phyloP scores from a whole-genome alignment of 2,888 invertebrate species.

The Phaedon cochleariae region DNA sequence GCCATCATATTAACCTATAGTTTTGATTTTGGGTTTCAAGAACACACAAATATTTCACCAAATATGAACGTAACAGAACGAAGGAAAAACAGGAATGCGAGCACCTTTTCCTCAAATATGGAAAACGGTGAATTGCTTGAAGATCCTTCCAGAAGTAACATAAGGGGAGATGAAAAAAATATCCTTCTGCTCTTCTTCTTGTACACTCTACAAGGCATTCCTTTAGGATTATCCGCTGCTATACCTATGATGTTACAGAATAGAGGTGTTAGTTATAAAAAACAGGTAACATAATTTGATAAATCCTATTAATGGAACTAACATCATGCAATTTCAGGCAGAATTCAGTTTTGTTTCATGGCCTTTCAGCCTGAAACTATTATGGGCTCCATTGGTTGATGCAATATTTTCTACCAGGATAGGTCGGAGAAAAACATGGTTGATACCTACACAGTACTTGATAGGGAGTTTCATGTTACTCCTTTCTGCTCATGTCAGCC shows the following conservation, averaged over 20 bases:
- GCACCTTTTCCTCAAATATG: slow-evolving; percentile 39
- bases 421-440: slow-evolving; percentile 94
- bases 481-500: slow-evolving; percentile 71
- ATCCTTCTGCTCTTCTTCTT: slow-evolving; percentile 89
- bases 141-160: slow-evolving; percentile 40
- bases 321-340: slow-evolving; percentile 66
- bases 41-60: background rate
- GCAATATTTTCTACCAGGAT: slow-evolving; percentile 83
- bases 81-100: slow-evolving; percentile 34
- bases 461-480: slow-evolving; percentile 90
- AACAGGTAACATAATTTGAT: slow-evolving; percentile 72
- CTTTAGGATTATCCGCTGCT: slow-evolving; percentile 91
- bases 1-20: slow-evolving; percentile 27
- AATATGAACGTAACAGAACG: slow-evolving; percentile 42
- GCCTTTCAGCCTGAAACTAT: slow-evolving; percentile 91
- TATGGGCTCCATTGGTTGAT: slow-evolving; percentile 99
- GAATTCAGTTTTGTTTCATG: slow-evolving; percentile 94
- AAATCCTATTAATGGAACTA: background rate
- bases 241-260: slow-evolving; percentile 96
- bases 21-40: background rate
- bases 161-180: slow-evolving; percentile 80
- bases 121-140: slow-evolving; percentile 52
- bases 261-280: slow-evolving; percentile 89
- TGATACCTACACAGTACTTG: slow-evolving; percentile 93
- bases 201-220: slow-evolving; percentile 94